phyloP scores from a whole-genome alignment of 2,113 vertebrate genomes.

The Oxyura jamaicensis region DNA sequence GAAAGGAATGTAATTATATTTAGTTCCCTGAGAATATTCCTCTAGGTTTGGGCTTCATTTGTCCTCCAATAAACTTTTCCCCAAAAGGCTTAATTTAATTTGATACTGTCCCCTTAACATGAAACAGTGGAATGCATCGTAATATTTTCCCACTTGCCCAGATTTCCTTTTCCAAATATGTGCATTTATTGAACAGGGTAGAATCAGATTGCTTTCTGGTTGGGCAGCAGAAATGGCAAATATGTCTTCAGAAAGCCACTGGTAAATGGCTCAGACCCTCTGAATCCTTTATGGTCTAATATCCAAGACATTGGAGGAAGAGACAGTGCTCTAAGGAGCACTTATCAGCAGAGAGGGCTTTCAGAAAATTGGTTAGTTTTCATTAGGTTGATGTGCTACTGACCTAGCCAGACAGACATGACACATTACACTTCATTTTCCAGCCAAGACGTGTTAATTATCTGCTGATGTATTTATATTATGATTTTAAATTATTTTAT shows the following conservation, averaged over 20 bases:
- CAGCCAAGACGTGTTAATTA: constrained; percentile 24
- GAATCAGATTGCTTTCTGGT: not conserved
- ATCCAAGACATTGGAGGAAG: not conserved
- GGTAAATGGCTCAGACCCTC: not conserved
- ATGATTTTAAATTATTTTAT: not conserved
- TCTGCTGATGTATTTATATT: constrained; percentile 20
- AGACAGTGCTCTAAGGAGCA: not conserved
- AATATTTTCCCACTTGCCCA: constrained; percentile 8
- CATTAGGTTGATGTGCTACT: not conserved
- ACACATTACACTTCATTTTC: not conserved
- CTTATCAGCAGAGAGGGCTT: not conserved
- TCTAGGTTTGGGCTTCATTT: constrained; percentile 18
- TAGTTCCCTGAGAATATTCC: constrained; percentile 48
- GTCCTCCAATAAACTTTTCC: not conserved
- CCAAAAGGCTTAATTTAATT: constrained; percentile 40
- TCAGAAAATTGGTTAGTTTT: not conserved
- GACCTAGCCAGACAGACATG: constrained; percentile 16
- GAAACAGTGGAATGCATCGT: constrained; percentile 1
- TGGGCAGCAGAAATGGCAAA: not conserved
- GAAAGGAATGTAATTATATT: constrained; percentile 37
- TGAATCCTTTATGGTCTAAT: not conserved
- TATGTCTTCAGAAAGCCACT: not conserved
- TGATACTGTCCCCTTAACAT: constrained; percentile 34
- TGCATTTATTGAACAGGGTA: not conserved
- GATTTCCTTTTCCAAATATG: constrained; percentile 26